Percentiles rank a stretch among this genome's conserved stretches.
These are phyloP conservation scores for Actenoides lindsayi DNA, from an alignment of 2,113 vertebrate genomes.

Conservation along the genomic window DNA sequence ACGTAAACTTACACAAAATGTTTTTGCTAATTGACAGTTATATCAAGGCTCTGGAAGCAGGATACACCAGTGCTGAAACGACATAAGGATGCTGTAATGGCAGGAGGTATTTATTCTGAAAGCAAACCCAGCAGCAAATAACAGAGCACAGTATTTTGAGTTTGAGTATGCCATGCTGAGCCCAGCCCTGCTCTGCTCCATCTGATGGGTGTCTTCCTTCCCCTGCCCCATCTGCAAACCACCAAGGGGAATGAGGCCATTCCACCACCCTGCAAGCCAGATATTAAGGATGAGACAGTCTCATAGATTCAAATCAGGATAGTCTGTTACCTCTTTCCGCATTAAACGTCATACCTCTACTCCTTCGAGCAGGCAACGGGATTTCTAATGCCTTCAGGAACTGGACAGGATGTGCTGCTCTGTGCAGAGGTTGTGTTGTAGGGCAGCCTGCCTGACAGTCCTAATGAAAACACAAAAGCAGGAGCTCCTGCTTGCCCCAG, in stretches of 20 bases:
- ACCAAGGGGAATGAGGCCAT: accelerated
- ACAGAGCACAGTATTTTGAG: not conserved
- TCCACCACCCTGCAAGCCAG: not conserved
- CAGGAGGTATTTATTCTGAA: not conserved
- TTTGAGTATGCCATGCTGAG: not conserved
- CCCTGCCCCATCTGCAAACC: not conserved
- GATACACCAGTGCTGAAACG: not conserved
- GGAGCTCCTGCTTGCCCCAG: not conserved
- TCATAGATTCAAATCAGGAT: not conserved
- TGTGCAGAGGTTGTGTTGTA: not conserved
- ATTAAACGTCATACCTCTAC: not conserved
- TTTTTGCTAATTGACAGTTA: not conserved
- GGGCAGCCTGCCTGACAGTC: not conserved
- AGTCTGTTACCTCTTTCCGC: not conserved
- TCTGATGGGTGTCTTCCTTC: not conserved
- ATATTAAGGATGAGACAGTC: not conserved
- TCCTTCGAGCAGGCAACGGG: accelerated
- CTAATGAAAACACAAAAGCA: accelerated
- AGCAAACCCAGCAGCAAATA: not conserved
- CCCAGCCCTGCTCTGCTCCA: not conserved
- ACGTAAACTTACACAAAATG: not conserved
- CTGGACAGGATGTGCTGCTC: not conserved
- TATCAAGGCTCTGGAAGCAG: not conserved
- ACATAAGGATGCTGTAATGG: not conserved
- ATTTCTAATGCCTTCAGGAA: not conserved